Evolutionary conservation across 2,888 invertebrate species (phyloP).

Genomic region (Dusona sp.): DNA sequence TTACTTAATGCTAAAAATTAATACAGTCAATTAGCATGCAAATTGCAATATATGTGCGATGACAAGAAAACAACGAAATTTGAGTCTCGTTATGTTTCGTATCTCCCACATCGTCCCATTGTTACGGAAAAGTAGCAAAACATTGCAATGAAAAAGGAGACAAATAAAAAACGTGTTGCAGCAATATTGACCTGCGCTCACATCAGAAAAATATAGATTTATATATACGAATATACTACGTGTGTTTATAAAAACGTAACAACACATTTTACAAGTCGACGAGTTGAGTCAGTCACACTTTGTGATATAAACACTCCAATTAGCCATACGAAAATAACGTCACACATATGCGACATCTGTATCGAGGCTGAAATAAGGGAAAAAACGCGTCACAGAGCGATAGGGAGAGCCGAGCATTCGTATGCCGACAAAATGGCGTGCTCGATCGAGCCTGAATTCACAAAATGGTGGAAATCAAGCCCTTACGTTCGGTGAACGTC

Average conservation of each 20-base stretch:
- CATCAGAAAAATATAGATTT: background rate
- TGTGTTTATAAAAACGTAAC: background rate
- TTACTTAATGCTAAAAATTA: background rate
- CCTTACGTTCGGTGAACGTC: background rate
- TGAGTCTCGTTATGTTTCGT: constrained; percentile 38
- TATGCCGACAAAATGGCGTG: background rate
- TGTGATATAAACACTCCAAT: constrained; percentile 52
- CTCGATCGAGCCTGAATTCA: background rate
- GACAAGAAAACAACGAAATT: background rate
- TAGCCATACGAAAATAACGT: constrained; percentile 36
- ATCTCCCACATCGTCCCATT: constrained; percentile 75
- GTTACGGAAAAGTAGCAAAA: constrained; percentile 79
- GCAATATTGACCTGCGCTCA: constrained; percentile 4
- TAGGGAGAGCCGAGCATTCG: background rate
- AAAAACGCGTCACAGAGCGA: background rate
- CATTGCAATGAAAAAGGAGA: constrained; percentile 44
- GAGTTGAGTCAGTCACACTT: constrained; percentile 60
- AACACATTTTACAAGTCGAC: constrained; percentile 10
- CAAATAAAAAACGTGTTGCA: constrained; percentile 47
- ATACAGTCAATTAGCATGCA: background rate
- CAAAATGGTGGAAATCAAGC: background rate
- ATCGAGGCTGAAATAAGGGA: background rate
- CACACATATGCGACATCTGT: background rate
- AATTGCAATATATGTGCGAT: background rate
- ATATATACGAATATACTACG: background rate